Evolutionary conservation across 1,140 invertebrate genomes (phyloP).

Genomic region (Himalopsyche phryganea): DNA sequence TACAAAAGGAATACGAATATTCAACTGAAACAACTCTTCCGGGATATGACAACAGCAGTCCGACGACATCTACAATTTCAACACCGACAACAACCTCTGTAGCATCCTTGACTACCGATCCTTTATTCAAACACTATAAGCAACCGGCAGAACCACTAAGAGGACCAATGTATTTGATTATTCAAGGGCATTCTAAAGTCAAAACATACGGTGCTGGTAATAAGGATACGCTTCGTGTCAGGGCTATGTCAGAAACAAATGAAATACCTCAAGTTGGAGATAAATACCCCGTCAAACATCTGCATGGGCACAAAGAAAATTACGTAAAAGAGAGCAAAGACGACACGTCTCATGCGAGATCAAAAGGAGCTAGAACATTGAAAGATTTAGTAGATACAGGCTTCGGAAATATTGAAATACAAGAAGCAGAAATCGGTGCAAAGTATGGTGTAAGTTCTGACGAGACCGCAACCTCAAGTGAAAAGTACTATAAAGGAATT

Average conservation of each 20-base stretch:
- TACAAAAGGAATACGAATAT: slow-evolving; percentile 41
- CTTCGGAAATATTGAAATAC: slow-evolving; percentile 48
- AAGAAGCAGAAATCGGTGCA: slow-evolving; percentile 53
- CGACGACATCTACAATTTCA: slow-evolving; percentile 45
- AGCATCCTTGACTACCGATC: slow-evolving; percentile 50
- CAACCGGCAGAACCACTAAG: slow-evolving; percentile 59
- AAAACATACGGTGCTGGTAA: slow-evolving; percentile 74
- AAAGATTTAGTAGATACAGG: slow-evolving; percentile 35
- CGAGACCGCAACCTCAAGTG: slow-evolving; percentile 44
- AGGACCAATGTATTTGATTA: slow-evolving; percentile 72
- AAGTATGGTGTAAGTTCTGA: slow-evolving; percentile 55
- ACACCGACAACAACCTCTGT: slow-evolving; percentile 41
- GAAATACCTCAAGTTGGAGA: slow-evolving; percentile 45
- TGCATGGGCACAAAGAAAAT: slow-evolving; percentile 50
- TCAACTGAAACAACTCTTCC: slow-evolving; percentile 25
- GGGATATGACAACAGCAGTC: slow-evolving; percentile 11
- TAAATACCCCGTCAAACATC: slow-evolving; percentile 48
- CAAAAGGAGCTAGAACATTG: slow-evolving; percentile 29
- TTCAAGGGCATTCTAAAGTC: slow-evolving; percentile 78
- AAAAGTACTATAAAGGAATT: slow-evolving; percentile 58
- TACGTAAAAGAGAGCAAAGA: slow-evolving; percentile 32
- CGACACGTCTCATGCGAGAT: slow-evolving; percentile 25
- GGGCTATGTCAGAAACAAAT: slow-evolving; percentile 49
- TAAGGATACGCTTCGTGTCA: slow-evolving; percentile 40
- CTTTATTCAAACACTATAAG: slow-evolving; percentile 60